These are phyloP conservation scores for Trichomycterus rosablanca DNA, from an alignment of 2,113 vertebrate genomes.

Conservation along the genomic window DNA sequence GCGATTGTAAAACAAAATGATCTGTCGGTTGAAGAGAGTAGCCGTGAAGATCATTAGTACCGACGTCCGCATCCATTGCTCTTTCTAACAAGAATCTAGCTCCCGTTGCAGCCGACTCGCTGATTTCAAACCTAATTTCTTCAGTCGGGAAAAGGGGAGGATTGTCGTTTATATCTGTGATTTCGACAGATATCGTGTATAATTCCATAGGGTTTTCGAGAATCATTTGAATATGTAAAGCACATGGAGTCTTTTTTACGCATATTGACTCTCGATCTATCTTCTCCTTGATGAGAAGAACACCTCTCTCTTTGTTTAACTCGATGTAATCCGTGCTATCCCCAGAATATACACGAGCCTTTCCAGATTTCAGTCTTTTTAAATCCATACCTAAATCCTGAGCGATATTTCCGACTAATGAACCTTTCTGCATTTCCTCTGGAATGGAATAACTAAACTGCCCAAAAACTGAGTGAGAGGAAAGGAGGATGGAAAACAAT, in stretches of 20 bases:
- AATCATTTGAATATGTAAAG: constrained; percentile 50
- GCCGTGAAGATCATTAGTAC: constrained; percentile 45
- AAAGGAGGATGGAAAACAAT: constrained; percentile 25
- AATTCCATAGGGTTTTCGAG: constrained; percentile 58
- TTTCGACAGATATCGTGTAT: constrained; percentile 51
- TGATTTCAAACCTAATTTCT: constrained; percentile 44
- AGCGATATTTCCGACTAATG: constrained; percentile 58
- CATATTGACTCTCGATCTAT: constrained; percentile 52
- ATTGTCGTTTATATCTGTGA: constrained; percentile 34
- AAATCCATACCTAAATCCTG: constrained; percentile 58
- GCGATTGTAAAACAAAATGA: constrained; percentile 40
- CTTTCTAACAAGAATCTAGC: constrained; percentile 51
- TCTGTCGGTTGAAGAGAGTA: constrained; percentile 44
- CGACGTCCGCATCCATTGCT: constrained; percentile 52
- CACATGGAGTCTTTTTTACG: constrained; percentile 20
- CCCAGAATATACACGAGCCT: constrained; percentile 51
- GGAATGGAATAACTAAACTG: constrained; percentile 59
- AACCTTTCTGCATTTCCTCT: constrained; percentile 58
- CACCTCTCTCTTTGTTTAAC: constrained; percentile 50
- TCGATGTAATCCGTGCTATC: constrained; percentile 53
- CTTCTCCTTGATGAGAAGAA: constrained; percentile 43
- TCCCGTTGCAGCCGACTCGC: constrained; percentile 41
- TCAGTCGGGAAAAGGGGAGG: constrained; percentile 29
- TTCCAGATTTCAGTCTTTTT: constrained; percentile 41
- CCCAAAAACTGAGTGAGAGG: constrained; percentile 15